These are phyloP conservation scores for Zoanthus gigantus DNA, from an alignment of 92 coral and sea anemone genomes.

Conservation along the genomic window DNA sequence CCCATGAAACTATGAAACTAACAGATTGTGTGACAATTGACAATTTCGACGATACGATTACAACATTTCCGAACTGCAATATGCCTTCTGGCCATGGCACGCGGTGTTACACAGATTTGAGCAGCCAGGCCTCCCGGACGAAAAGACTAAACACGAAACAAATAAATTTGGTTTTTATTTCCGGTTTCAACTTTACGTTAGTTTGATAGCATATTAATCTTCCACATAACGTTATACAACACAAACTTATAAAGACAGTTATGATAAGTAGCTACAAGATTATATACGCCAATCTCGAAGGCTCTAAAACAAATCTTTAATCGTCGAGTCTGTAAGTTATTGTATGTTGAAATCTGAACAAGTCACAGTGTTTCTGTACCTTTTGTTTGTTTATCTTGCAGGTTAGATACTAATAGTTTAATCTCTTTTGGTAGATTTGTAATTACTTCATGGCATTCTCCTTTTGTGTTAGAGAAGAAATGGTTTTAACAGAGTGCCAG, in stretches of 20 bases:
- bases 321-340: neutral
- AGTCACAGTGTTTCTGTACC: neutral
- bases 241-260: too few species aligned
- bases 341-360: neutral
- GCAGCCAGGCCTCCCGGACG: conserved; percentile 31
- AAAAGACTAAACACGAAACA: neutral
- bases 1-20: neutral
- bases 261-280: neutral
- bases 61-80: conserved; percentile 42
- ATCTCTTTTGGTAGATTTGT: neutral
- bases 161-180: neutral
- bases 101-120: conserved; percentile 43
- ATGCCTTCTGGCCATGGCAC: neutral
- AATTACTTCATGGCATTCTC: neutral
- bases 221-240: too few species aligned
- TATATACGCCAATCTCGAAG: neutral
- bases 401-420: neutral
- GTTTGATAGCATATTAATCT: neutral
- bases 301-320: neutral
- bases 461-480: too few species aligned
- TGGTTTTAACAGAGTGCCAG: too few species aligned
- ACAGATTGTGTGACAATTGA: neutral
- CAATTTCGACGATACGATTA: conserved; percentile 30
- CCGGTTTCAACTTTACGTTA: neutral
- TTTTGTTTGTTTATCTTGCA: neutral